These are phyloP conservation scores for Distichodus sexfasciatus DNA, from an alignment of 2,797 vertebrate species.

Conservation along the genomic window DNA sequence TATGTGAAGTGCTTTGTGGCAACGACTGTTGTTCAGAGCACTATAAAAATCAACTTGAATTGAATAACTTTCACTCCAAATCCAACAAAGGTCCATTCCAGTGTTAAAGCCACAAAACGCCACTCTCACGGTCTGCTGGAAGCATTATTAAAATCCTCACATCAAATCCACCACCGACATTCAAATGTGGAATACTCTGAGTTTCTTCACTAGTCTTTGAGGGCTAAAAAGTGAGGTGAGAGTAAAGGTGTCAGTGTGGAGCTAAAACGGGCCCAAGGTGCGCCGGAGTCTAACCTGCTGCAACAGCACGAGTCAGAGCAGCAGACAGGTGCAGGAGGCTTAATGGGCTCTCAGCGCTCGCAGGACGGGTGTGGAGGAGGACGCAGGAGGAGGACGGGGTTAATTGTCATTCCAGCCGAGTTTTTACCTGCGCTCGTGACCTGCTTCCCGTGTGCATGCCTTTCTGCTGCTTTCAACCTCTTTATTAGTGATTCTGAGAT, in stretches of 20 bases:
- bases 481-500: neutral
- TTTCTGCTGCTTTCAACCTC: neutral
- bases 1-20: too few species aligned
- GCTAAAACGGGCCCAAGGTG: neutral
- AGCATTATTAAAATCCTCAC: too few species aligned
- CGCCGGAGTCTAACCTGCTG: neutral
- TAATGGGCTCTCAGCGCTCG: neutral
- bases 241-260: too few species aligned
- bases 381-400: neutral
- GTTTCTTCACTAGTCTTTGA: too few species aligned
- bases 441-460: neutral
- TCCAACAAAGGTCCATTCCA: neutral
- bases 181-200: too few species aligned
- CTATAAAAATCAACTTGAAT: neutral
- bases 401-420: neutral
- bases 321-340: neutral
- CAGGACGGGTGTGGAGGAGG: neutral
- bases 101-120: neutral
- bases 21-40: too few species aligned
- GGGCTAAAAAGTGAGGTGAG: too few species aligned
- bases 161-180: too few species aligned
- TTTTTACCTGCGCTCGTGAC: neutral
- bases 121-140: neutral
- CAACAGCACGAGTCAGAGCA: too few species aligned
- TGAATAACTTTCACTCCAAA: neutral